Evolutionary conservation across 2,888 invertebrate species (phyloP), one percentile per base, ranked within the genome.

Genomic region (Strigamia crassipes): DNA sequence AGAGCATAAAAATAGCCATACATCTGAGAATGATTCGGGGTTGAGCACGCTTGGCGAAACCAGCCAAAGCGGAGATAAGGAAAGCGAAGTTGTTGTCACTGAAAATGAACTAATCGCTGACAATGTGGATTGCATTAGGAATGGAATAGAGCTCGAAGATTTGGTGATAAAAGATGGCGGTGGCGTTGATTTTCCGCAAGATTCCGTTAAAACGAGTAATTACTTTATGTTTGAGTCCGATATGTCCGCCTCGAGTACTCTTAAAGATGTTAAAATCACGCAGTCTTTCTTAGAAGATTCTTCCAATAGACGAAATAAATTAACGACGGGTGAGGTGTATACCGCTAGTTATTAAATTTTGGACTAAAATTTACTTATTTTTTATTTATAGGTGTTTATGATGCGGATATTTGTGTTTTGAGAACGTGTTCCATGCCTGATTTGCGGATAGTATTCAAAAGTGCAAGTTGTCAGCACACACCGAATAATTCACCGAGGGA

Each of bases 341-440:
- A 42, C 1, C 5, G 42, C 13, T 46, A 3, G 4, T 46, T 9
- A 5, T 15, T 46, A 15, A n/a, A 1, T 42, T 42, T 9, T 46
- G 46, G 0, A 46, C 15, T 15, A 4, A n/a, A 10, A 2, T 46
- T 46, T 42, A 1, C 1, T 73, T 73, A 1, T 31, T 73, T 73
- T 73, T 0, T 78, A 13, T 12, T 78, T 78, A 6, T 46, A 80
- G 80, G 80, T 0, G 21, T 18, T 21, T 80, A 27, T 46, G 80
- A 80, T 80, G 34, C 51, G n/a, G 80, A 80, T 80, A 51, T 31
- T 9, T 27, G 31, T 27, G 34, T 80, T 46, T 46, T 80, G 46
- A 21, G 80, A n/a, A 80, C 80, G 10, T 80, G 80, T 80, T 80
- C 80, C 21, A 46, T 80, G 51, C 80, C 80, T 13, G 80, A 80